Evolutionary conservation across 1,140 invertebrate genomes (phyloP).

Genomic region (Drosophila bifasciata): DNA sequence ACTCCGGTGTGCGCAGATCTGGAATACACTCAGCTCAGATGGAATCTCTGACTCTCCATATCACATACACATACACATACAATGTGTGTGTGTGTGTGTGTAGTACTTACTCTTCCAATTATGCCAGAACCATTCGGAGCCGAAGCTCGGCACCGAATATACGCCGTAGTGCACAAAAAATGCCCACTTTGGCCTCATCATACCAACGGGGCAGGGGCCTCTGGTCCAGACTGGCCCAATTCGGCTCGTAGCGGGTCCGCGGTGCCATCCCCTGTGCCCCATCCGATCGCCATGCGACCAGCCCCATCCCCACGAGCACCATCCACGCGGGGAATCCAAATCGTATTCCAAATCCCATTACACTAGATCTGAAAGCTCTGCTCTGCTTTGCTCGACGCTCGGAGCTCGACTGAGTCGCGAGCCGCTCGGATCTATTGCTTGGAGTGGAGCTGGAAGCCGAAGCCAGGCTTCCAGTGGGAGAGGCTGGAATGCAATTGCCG

Average conservation of each 20-base stretch:
- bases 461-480: background rate
- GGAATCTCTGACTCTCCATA: background rate
- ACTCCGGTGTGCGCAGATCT: conserved; percentile 67
- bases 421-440: too few species aligned
- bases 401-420: conserved; percentile 20
- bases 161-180: conserved; percentile 98
- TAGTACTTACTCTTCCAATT: conserved; percentile 88
- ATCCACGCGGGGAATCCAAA: conserved; percentile 40
- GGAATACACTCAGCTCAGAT: background rate
- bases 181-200: conserved; percentile 94
- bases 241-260: conserved; percentile 86
- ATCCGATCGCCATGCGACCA: conserved; percentile 10
- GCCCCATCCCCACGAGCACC: conserved; percentile 8
- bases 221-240: conserved; percentile 93
- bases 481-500: too few species aligned
- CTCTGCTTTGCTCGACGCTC: conserved; percentile 18
- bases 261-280: conserved; percentile 36
- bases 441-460: too few species aligned
- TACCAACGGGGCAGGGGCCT: conserved; percentile 94
- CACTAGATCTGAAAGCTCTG: background rate
- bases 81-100: background rate
- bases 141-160: conserved; percentile 93
- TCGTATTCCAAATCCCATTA: conserved; percentile 18
- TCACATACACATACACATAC: too few species aligned
- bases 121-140: conserved; percentile 95